Base-by-base conservation (phyloP, 2,888 invertebrate species). In the Tribolium freemani region DNA sequence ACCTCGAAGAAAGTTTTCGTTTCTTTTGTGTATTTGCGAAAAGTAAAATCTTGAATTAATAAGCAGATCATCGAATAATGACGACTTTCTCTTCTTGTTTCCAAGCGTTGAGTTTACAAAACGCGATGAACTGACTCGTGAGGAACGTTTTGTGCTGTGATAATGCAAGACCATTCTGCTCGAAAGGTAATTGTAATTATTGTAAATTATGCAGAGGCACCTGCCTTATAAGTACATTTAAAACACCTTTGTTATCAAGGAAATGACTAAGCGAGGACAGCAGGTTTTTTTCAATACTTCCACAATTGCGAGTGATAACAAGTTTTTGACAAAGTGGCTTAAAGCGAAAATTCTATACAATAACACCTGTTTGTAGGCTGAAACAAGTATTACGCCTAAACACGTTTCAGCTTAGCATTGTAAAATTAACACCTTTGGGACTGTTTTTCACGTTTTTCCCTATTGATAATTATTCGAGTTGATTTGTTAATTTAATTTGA, bases 71-170 rank as follows among this genome's bases (percentile, higher is more conserved):
- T 67, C 46, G 53, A 67, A 71, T 67, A 60, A 67, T 67, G 54
- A 67, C 58, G 60, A 72, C 72, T 72, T 72, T 72, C 72, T 69
- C 72, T 69, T 67, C 9, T 60, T 53, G 58, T 30, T 66, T 38
- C 31, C 50, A 11, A 53, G 57, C 11, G 57, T 70, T 46, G 9
- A 30, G 50, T 64, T 61, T 56, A 66, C 31, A 51, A 53, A 51
- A 9, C 16, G 38, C 21, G 9, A 51, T 51, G n/a, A 56, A 56
- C 26, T 26, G 30, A 46, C 61, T 48, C 20, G 31, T 44, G n/a
- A 58, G 44, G 20, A 45, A 58, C 44, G 9, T 44, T 20, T 45
- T 44, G 58, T 16, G 21, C 26, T 21, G 53, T 58, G 58, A 44
- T 58, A 58, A 16, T n/a, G 9, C 58, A 46, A n/a, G 31, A 56